Conservation (phyloP, 2,113 vertebrate genomes). For the Hemiprocne comata region DNA sequence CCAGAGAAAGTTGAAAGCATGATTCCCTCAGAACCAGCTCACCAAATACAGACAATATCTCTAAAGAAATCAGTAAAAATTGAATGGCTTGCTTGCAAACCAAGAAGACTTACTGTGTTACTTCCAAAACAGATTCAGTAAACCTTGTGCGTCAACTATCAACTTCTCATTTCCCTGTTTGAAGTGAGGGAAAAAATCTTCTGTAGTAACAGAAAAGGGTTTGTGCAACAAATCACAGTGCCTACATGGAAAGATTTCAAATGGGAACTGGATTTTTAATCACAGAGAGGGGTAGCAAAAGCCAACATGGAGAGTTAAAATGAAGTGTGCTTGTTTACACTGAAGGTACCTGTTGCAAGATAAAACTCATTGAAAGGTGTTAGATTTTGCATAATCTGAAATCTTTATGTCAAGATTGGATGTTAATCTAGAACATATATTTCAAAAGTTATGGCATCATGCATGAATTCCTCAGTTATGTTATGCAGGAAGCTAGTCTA, state of each 20-base stretch:
- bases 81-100: neutral
- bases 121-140: neutral
- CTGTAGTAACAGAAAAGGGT: neutral
- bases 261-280: neutral
- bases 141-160: neutral
- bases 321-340: neutral
- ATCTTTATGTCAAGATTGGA: neutral
- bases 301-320: neutral
- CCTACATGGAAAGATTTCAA: neutral
- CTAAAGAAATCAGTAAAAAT: neutral
- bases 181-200: neutral
- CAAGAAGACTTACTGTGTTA: neutral
- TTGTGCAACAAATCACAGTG: neutral
- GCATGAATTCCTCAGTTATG: neutral
- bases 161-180: neutral
- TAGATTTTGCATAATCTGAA: neutral
- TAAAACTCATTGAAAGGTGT: neutral
- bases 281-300: neutral
- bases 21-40: neutral
- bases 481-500: neutral
- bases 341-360: neutral
- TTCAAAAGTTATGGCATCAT: neutral
- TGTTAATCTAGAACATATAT: neutral
- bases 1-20: neutral
- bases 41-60: neutral